Evolutionary conservation across 2,113 vertebrate species (phyloP), one percentile per base, ranked within the genome.

Genomic region (Pavo muticus): DNA sequence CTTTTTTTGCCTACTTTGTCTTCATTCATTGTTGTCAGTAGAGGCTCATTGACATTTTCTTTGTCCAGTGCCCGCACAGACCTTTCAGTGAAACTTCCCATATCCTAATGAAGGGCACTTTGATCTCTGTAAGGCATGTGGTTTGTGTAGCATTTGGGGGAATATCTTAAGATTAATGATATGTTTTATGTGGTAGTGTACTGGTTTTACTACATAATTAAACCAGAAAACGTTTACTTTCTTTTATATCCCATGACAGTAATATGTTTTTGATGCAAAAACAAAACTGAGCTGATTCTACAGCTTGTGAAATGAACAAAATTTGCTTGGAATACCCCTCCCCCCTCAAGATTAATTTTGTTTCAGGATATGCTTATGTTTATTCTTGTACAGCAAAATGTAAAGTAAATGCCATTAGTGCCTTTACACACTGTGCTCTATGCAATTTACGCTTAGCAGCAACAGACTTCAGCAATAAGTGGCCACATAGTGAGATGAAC

Each of bases 401-500:
- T 44, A 87, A 88, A 88, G 63, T 67, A 92, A 90, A 88, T 56
- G 64, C 78, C 82, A 94, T 94, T 95, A 95, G n/a, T 65, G 77
- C 40, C 76, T 93, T 90, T 93, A 45, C 47, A 87, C 60, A 68
- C 73, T 79, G 67, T 69, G 90, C 73, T 85, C 52, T 87, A 45
- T 69, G 70, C 65, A 71, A 89, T 94, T 96, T 96, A 40, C 91
- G 88, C 84, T 96, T 84, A 91, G 75, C 76, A 91, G 68, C 69
- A 95, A 39, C 77, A 95, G 86, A 92, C 92, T 81, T 88, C 86
- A 87, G 88, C 93, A 95, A 3, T 93, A 96, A 96, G 89, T 83
- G 94, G 88, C 92, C 93, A 86, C 93, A 87, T 83, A 94, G 91
- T 77, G 94, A 93, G 94, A 91, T 77, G 90, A 97, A 73, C 64